Base-by-base conservation (phyloP, 1,140 invertebrate species). In the Hyposmocoma kahamanoa region DNA sequence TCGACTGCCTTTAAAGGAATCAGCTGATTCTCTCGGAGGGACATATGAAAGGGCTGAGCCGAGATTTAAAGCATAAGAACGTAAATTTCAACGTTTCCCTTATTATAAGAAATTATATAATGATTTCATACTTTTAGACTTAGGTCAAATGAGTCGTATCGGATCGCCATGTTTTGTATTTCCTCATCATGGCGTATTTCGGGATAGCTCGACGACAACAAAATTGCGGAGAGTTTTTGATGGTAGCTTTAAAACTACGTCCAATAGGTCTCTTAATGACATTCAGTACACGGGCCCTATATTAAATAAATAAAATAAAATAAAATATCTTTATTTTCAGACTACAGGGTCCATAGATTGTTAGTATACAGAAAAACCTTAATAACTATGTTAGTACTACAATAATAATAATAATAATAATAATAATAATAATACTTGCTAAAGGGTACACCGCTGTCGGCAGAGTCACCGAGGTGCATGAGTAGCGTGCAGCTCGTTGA, bases 251-350 rank as follows among this genome's bases (percentile, higher is more conserved):
- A 8, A 6, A 4, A 30, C 47, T 17, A 30, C 47, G 11, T 30
- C 24, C 6, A 68, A 66, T 2, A 28, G 54, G 11, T 66, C 67
- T 3, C 26, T 74, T 8, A 72, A 75, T 45, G 62, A 72, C 34
- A 20, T 44, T n/a, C 49, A 69, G 9, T 36, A 46, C 13, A 38
- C 51, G 9, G 72, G 67, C 11, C 69, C 74, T 1, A 67, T 54
- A 13, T 22, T 76, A 13, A 72, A 76, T 42, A 36, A 57, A n/a
- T n/a, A n/a, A n/a, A n/a, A n/a, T n/a, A n/a, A n/a, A n/a, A n/a
- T n/a, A n/a, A n/a, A n/a, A n/a, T n/a, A n/a, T n/a, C n/a, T n/a
- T n/a, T n/a, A n/a, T n/a, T n/a, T n/a, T n/a, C n/a, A n/a, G n/a
- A n/a, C n/a, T n/a, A n/a, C n/a, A n/a, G n/a, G n/a, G n/a, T n/a